Base-by-base conservation (phyloP, 2,113 vertebrate genomes). In the Gobio gobio region DNA sequence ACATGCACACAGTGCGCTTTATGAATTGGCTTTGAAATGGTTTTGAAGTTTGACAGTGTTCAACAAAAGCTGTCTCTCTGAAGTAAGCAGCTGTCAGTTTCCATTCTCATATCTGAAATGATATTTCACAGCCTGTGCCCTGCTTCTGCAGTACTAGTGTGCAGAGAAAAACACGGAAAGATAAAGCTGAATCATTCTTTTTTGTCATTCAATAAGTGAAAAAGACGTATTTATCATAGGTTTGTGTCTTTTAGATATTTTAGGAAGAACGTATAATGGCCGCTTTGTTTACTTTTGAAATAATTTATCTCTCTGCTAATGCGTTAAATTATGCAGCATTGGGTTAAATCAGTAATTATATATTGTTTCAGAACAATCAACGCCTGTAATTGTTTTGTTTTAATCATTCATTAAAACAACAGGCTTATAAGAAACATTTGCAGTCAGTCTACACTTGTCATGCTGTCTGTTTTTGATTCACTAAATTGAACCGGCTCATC, bases 31-130 rank as follows among this genome's bases (percentile, higher is more conserved):
- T 83, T 74, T 84, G 83, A 84, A 68, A 63, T 43, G 51, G 45
- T 78, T 58, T 70, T 49, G 77, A 78, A 43, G 54, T 33, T 66
- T 81, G 85, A 40, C 36, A 77, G 68, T 2, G 64, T 84, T 86
- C 64, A 70, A 91, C 91, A 88, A 90, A 90, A 89, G 85, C 63
- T 26, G 79, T 81, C 86, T 74, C 56, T 61, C 51, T 59, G 29
- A 61, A 36, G 29, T 22, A 59, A 78, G 51, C 51, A 58, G 51
- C 56, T 81, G 78, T 47, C 59, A 81, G 61, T 40, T 81, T 51
- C 43, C 18, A 47, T 29, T 64, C 61, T 66, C 40, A 66, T 10
- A 47, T 81, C 61, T 81, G 8, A 66, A 66, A 45, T 64, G 9
- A 51, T 47, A 20, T 81, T 64, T 64, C 61, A 22, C 76, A 78